These are phyloP conservation scores for Miniopterus natalensis DNA, from an alignment of 2,113 vertebrate genomes.

Conservation along the genomic window DNA sequence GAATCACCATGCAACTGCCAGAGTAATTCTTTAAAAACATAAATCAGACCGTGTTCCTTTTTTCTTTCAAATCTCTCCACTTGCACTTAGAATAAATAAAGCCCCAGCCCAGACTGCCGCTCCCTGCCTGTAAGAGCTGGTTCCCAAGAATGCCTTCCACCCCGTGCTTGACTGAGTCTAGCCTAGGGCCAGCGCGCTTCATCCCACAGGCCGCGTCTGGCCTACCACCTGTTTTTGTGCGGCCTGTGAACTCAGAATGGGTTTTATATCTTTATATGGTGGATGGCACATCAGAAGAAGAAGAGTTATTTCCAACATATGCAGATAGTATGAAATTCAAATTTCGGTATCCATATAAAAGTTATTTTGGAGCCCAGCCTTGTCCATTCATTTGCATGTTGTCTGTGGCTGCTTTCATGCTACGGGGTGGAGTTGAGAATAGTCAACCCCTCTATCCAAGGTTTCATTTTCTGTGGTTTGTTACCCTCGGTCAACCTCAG, in stretches of 20 bases:
- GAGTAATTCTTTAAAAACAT: slow-evolving; percentile 40
- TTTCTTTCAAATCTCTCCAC: not conserved
- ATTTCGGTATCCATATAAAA: not conserved
- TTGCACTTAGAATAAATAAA: slow-evolving; percentile 23
- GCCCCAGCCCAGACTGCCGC: not conserved
- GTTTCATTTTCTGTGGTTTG: not conserved
- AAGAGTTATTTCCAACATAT: not conserved
- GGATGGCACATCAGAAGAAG: not conserved
- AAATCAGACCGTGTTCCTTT: slow-evolving; percentile 20
- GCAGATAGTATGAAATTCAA: not conserved
- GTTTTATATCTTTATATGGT: not conserved
- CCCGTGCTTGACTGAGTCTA: not conserved
- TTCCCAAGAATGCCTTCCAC: not conserved
- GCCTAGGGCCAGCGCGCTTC: not conserved
- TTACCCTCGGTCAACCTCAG: not conserved
- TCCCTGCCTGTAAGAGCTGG: not conserved
- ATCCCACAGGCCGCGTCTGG: rapidly evolving
- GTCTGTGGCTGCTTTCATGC: not conserved
- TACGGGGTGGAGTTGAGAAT: rapidly evolving
- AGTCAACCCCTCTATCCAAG: not conserved
- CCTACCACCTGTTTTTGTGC: not conserved
- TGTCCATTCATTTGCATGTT: not conserved
- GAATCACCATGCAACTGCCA: slow-evolving; percentile 44
- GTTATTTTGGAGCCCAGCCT: not conserved
- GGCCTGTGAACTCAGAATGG: not conserved